Percentiles rank a stretch among this genome's conserved stretches.
phyloP scores from a whole-genome alignment of 2,888 invertebrate species.

The Drosophila imparisetae region DNA sequence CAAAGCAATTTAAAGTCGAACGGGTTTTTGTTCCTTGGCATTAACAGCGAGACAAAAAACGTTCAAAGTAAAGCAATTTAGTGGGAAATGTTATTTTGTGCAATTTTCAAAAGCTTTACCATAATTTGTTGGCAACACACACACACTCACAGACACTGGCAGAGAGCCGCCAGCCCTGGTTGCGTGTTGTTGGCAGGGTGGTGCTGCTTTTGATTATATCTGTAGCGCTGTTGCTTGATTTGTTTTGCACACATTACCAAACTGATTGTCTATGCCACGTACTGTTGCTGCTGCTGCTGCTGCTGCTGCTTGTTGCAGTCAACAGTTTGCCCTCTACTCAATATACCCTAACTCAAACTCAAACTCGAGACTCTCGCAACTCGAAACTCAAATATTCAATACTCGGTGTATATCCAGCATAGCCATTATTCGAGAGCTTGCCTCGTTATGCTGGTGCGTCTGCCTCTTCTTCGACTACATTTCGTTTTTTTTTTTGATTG shows the following conservation, averaged over 20 bases:
- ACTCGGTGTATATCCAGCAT: conserved; percentile 14
- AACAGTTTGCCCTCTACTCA: conserved; percentile 26
- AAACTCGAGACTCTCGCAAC: conserved; percentile 8
- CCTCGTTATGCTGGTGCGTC: conserved; percentile 70
- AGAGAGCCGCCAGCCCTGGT: conserved; percentile 40
- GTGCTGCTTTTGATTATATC: conserved; percentile 69
- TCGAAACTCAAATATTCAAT: conserved; percentile 34
- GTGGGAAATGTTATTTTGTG: background rate
- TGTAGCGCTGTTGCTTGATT: conserved; percentile 73
- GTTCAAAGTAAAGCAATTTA: conserved; percentile 5
- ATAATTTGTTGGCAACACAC: conserved; percentile 7
- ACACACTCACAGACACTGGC: background rate
- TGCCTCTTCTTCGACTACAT: conserved; percentile 4
- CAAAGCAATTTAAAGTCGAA: background rate
- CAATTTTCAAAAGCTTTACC: background rate
- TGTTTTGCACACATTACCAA: conserved; percentile 79
- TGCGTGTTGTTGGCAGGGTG: conserved; percentile 23
- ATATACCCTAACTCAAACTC: conserved; percentile 19
- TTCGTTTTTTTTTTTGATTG: conserved; percentile 54
- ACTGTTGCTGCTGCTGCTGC: conserved; percentile 23
- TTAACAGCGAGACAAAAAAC: conserved; percentile 8
- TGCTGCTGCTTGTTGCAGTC: conserved; percentile 45
- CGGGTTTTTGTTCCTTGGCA: background rate
- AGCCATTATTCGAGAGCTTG: conserved; percentile 45
- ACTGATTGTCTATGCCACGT: conserved; percentile 75